Percentiles rank a stretch among this genome's conserved stretches.
phyloP scores from a whole-genome alignment of 2,888 invertebrate species.

The Branchellion lobata region DNA sequence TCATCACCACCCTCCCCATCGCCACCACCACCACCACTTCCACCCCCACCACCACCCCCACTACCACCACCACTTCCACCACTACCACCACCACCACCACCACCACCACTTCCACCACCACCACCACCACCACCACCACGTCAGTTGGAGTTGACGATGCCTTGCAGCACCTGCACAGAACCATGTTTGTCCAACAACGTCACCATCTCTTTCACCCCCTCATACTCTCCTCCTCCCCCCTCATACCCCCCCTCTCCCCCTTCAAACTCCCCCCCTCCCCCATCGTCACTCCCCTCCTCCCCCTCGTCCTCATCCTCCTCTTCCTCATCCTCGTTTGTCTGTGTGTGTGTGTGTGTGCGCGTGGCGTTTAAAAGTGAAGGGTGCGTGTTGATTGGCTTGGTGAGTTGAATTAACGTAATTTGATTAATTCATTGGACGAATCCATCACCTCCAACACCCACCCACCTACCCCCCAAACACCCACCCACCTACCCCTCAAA shows the following conservation, averaged over 20 bases:
- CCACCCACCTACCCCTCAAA: not conserved
- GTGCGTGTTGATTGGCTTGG: not conserved
- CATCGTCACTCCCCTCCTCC: not conserved
- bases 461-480: not conserved
- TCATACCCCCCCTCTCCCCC: not conserved
- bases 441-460: not conserved
- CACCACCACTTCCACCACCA: no score
- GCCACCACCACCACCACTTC: not conserved
- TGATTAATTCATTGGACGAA: conserved; percentile 1
- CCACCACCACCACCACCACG: not conserved
- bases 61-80: not conserved
- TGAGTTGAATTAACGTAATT: no score
- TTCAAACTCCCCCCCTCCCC: not conserved
- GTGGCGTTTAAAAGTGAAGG: not conserved
- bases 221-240: not conserved
- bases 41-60: no score
- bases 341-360: not conserved
- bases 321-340: conserved; percentile 17
- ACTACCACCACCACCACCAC: not conserved
- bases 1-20: no score
- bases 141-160: not conserved
- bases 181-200: conserved; percentile 32
- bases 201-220: not conserved
- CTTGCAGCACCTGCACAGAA: conserved; percentile 40
- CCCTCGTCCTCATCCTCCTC: conserved; percentile 33